Evolutionary conservation across 2,797 vertebrate genomes (phyloP).

Genomic region (Apogon hyalosoma): DNA sequence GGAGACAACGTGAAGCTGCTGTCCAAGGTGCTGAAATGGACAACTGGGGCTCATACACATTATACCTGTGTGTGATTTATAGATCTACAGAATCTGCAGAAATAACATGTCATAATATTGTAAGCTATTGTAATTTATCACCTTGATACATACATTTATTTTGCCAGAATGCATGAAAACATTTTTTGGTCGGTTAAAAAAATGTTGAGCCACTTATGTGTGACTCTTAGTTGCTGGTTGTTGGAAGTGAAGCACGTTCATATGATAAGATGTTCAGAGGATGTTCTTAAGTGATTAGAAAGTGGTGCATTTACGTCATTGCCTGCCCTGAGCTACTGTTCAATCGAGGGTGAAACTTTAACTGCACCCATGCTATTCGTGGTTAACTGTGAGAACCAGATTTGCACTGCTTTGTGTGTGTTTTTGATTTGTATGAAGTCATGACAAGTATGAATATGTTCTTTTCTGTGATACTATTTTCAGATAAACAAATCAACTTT

Average conservation of each 20-base stretch:
- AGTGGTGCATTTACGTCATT: constrained; percentile 19
- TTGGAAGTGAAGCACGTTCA: neutral
- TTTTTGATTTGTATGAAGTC: neutral
- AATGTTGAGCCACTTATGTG: neutral
- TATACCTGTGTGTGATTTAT: neutral
- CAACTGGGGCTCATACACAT: constrained; percentile 10
- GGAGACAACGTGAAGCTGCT: constrained; percentile 48
- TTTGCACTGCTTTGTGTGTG: too few relatives aligned
- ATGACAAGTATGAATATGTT: neutral
- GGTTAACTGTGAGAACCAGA: too few relatives aligned
- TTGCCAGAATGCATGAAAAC: neutral
- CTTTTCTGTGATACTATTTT: constrained; percentile 23
- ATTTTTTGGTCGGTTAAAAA: neutral
- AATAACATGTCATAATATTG: too few relatives aligned
- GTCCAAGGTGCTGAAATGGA: constrained; percentile 64
- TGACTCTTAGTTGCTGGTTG: neutral
- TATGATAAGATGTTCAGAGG: constrained; percentile 9
- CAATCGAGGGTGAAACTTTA: neutral
- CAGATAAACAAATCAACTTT: constrained; percentile 90
- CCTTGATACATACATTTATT: neutral
- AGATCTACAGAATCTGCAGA: neutral
- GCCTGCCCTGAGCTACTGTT: constrained; percentile 6
- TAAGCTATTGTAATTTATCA: too few relatives aligned
- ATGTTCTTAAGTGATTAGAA: constrained; percentile 44
- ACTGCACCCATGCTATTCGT: too few relatives aligned